These are phyloP conservation scores for Lordiphosa andalusiaca DNA, from an alignment of 2,888 invertebrate genomes.

Conservation along the genomic window DNA sequence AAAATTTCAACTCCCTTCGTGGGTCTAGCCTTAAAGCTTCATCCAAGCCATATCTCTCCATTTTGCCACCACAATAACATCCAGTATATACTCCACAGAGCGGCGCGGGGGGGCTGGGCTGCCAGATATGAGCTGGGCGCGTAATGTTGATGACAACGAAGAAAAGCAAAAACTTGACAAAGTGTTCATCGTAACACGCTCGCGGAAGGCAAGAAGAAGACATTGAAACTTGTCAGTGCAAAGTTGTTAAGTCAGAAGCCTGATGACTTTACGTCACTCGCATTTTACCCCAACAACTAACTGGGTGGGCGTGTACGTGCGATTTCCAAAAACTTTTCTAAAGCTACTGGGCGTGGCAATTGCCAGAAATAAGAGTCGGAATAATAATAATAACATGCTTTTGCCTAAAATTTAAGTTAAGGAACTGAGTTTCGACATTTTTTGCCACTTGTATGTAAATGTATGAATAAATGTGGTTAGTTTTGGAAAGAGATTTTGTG, in stretches of 20 bases:
- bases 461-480: too few relatives aligned
- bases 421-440: too few relatives aligned
- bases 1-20: too few relatives aligned
- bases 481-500: too few relatives aligned
- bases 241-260: conserved; percentile 73
- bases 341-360: conserved; percentile 50
- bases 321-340: conserved; percentile 9
- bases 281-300: conserved; percentile 24
- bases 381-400: conserved; percentile 23
- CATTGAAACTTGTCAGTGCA: conserved; percentile 68
- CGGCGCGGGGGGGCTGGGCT: not conserved
- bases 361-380: conserved; percentile 22
- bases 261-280: conserved; percentile 63
- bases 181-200: conserved; percentile 65
- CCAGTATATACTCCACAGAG: too few relatives aligned
- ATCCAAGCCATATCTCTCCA: too few relatives aligned
- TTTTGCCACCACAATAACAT: too few relatives aligned
- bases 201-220: conserved; percentile 34
- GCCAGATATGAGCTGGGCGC: conserved; percentile 10
- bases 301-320: conserved; percentile 51
- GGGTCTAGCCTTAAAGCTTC: too few relatives aligned
- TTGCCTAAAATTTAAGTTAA: too few relatives aligned
- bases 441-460: too few relatives aligned
- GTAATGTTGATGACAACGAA: conserved; percentile 32
- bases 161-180: conserved; percentile 66